phyloP scores from a whole-genome alignment of 2,113 vertebrate genomes.

The Pica pica region DNA sequence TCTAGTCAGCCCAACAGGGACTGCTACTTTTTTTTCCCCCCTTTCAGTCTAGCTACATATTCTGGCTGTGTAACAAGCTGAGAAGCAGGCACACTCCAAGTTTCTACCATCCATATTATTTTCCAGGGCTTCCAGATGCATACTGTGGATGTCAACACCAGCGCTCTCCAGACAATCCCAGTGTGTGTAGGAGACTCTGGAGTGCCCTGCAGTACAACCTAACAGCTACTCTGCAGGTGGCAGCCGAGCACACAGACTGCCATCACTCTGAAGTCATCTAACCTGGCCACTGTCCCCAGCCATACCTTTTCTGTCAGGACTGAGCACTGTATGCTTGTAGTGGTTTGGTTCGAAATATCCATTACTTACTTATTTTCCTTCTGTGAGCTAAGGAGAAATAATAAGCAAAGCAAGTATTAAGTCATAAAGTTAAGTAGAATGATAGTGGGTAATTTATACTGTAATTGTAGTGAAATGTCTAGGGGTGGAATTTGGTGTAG shows the following conservation, averaged over 20 bases:
- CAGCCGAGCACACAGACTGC: background rate
- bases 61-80: background rate
- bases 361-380: no score
- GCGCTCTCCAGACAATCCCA: background rate
- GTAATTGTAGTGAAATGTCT: no score
- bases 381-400: no score
- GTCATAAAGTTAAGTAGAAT: no score
- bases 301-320: background rate
- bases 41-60: background rate
- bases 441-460: no score
- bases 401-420: no score
- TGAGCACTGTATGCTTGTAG: background rate
- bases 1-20: background rate
- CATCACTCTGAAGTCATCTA: background rate
- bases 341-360: no score
- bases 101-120: background rate
- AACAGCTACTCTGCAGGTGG: background rate
- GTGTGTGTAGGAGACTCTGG: background rate
- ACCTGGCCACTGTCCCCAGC: background rate
- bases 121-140: fast-evolving
- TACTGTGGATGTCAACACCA: fast-evolving
- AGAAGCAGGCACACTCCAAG: background rate
- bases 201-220: background rate
- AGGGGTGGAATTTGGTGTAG: no score
- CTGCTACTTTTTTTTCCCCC: no score